Evolutionary conservation across 37 sponge, comb jelly and placozoan species (phyloP).

Genomic region (Haliclona indistincta): DNA sequence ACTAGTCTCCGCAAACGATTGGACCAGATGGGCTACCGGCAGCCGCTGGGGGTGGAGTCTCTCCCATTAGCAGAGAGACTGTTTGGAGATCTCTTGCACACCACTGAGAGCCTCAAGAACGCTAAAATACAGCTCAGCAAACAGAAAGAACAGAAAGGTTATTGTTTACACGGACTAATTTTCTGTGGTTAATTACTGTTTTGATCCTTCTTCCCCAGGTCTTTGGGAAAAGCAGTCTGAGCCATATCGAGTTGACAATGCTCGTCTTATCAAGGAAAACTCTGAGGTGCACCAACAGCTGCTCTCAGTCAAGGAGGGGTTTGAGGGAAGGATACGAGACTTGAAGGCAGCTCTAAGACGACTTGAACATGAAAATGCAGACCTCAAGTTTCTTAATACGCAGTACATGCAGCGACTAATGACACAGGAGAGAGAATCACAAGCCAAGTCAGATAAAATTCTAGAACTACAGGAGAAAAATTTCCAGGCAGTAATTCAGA

Average conservation of each 20-base stretch:
- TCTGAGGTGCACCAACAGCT: constrained; percentile 89
- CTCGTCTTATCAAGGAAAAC: constrained; percentile 89
- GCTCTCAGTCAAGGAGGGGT: constrained; percentile 74
- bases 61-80: constrained; percentile 92
- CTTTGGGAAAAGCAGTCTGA: constrained; percentile 79
- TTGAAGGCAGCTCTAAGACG: constrained; percentile 75
- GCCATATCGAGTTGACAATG: constrained; percentile 94
- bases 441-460: constrained; percentile 79
- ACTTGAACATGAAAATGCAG: constrained; percentile 95
- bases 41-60: constrained; percentile 88
- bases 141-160: constrained; percentile 70
- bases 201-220: constrained; percentile 7
- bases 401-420: constrained; percentile 87
- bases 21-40: constrained; percentile 98
- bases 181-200: background rate
- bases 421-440: constrained; percentile 75
- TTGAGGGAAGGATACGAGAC: constrained; percentile 65
- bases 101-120: constrained; percentile 93
- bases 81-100: constrained; percentile 95
- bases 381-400: constrained; percentile 96
- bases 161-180: background rate
- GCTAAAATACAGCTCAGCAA: constrained; percentile 75
- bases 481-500: constrained; percentile 94
- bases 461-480: constrained; percentile 95
- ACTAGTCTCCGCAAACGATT: constrained; percentile 86